Evolutionary conservation across 2,797 vertebrate genomes (phyloP).

Genomic region (Chaunax sp.): DNA sequence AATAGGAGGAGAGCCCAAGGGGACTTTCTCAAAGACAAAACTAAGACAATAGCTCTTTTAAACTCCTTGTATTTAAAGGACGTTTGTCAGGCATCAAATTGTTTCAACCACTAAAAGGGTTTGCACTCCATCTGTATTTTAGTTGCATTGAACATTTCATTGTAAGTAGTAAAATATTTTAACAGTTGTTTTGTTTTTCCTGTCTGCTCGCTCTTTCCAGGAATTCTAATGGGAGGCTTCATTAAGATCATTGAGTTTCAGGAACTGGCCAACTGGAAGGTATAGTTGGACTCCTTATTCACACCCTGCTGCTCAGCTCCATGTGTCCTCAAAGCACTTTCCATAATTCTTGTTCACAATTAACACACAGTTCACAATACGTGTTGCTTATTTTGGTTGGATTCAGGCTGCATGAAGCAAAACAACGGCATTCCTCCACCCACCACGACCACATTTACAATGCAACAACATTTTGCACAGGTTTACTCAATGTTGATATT

Average conservation of each 20-base stretch:
- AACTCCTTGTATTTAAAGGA: constrained; percentile 17
- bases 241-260: constrained; percentile 99
- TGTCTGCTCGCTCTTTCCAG: constrained; percentile 79
- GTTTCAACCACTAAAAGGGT: constrained; percentile 36
- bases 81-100: constrained; percentile 24
- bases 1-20: constrained; percentile 35
- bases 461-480: not conserved
- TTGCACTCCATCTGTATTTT: constrained; percentile 7
- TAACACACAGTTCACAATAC: not conserved
- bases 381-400: not conserved
- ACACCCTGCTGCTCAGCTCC: not conserved
- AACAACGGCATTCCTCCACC: not conserved
- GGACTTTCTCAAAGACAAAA: constrained; percentile 48
- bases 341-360: not conserved
- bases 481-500: not conserved
- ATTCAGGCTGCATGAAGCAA: not conserved
- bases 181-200: constrained; percentile 17
- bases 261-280: constrained; percentile 99
- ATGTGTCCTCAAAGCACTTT: constrained; percentile 4
- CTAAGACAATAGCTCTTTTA: constrained; percentile 44
- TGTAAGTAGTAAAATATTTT: constrained; percentile 35
- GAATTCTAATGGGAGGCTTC: constrained; percentile 98
- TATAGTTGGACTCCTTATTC: constrained; percentile 59
- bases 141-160: constrained; percentile 23
- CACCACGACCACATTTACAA: not conserved